Conservation (phyloP, 2,888 invertebrate genomes). For the Troides helena region DNA sequence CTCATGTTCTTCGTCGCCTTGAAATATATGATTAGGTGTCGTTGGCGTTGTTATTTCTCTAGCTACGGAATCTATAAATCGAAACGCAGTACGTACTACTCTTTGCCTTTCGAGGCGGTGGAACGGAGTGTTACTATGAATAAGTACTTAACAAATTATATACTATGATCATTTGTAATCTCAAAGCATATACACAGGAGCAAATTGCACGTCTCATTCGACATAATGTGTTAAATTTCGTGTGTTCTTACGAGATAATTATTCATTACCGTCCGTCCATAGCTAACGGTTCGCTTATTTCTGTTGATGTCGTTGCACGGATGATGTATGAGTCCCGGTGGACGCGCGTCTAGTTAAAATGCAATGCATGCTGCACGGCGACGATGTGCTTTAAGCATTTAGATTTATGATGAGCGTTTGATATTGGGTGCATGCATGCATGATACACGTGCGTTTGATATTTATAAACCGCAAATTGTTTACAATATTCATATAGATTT, state of each 20-base stretch:
- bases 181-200: not conserved
- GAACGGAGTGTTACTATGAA: not conserved
- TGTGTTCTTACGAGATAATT: slow-evolving; percentile 21
- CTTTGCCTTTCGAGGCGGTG: too few relatives aligned
- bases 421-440: slow-evolving; percentile 19
- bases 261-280: slow-evolving; percentile 36
- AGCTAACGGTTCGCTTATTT: slow-evolving; percentile 44
- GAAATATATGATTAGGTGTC: too few relatives aligned
- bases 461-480: not conserved
- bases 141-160: not conserved
- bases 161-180: not conserved
- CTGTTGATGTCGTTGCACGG: slow-evolving; percentile 52
- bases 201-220: slow-evolving; percentile 15
- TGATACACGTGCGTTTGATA: not conserved
- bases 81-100: too few relatives aligned
- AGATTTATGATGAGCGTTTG: slow-evolving; percentile 24
- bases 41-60: too few relatives aligned
- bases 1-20: too few relatives aligned
- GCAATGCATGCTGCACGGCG: slow-evolving; percentile 27
- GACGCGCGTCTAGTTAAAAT: slow-evolving; percentile 31
- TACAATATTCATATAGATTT: not conserved
- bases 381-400: slow-evolving; percentile 24
- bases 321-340: slow-evolving; percentile 48
- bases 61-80: too few relatives aligned
- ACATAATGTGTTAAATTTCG: slow-evolving; percentile 18